phyloP scores from a whole-genome alignment of 2,888 invertebrate genomes.

The Leucozona laternaria region DNA sequence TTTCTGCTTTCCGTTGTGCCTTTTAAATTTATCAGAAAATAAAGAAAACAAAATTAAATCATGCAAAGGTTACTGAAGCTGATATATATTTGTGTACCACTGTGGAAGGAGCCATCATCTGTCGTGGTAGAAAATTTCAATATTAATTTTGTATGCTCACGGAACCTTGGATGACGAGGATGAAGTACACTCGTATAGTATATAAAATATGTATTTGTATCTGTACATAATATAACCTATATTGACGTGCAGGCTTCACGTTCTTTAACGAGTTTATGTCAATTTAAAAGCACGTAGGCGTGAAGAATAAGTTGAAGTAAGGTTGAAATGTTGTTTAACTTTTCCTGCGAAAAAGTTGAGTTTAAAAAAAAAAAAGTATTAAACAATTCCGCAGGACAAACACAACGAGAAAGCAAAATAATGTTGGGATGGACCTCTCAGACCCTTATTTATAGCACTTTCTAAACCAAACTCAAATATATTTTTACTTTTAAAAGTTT shows the following conservation, averaged over 20 bases:
- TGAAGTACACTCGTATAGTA: background rate
- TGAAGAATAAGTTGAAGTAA: background rate
- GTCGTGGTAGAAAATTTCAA: slow-evolving; percentile 22
- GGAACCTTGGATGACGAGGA: background rate
- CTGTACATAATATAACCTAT: background rate
- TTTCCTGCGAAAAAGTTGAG: background rate
- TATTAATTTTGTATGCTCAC: slow-evolving; percentile 22
- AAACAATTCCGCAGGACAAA: slow-evolving; percentile 3
- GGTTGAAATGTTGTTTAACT: slow-evolving; percentile 14
- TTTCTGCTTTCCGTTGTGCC: background rate
- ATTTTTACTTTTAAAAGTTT: slow-evolving; percentile 4
- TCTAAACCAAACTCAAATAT: slow-evolving; percentile 21
- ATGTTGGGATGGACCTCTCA: background rate
- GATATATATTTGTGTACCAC: slow-evolving; percentile 12
- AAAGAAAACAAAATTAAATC: background rate
- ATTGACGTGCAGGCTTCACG: slow-evolving; percentile 15
- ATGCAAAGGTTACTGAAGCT: slow-evolving; percentile 19
- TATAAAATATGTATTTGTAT: too few relatives aligned
- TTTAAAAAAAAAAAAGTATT: background rate
- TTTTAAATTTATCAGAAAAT: background rate
- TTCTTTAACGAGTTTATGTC: slow-evolving; percentile 24
- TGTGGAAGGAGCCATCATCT: slow-evolving; percentile 10
- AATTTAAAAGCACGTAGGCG: slow-evolving; percentile 24
- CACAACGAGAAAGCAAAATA: background rate
- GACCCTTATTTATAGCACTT: background rate